A percentile compares a stretch with the other conserved stretches of the same genome.
Evolutionary conservation across 2,888 invertebrate genomes (phyloP).

Genomic region (Oscheius sp.): DNA sequence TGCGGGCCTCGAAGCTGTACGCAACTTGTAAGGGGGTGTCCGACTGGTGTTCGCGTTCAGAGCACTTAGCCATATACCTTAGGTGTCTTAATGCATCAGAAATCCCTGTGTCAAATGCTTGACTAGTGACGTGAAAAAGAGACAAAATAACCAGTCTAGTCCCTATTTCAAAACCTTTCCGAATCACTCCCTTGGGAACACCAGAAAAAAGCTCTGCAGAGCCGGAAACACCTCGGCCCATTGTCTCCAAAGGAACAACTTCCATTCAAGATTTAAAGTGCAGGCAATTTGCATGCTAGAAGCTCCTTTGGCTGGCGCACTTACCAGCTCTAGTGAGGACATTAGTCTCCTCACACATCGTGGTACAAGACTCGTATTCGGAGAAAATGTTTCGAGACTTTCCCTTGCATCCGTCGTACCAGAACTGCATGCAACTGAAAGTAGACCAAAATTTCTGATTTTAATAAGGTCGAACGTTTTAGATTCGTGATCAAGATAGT

Average conservation of each 20-base stretch:
- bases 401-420: constrained; percentile 69
- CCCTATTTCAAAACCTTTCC: too few relatives aligned
- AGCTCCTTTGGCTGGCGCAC: neutral
- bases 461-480: constrained; percentile 47
- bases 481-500: constrained; percentile 62
- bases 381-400: constrained; percentile 67
- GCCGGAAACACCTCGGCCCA: too few relatives aligned
- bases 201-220: too few relatives aligned
- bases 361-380: constrained; percentile 62
- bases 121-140: too few relatives aligned
- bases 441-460: too few relatives aligned
- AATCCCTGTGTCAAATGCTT: too few relatives aligned
- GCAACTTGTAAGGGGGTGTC: neutral
- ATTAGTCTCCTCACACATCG: constrained; percentile 69
- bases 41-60: neutral
- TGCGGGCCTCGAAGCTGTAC: neutral
- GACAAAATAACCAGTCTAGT: too few relatives aligned
- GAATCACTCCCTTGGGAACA: too few relatives aligned
- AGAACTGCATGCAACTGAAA: constrained; percentile 54
- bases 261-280: too few relatives aligned
- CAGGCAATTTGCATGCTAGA: neutral
- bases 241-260: too few relatives aligned
- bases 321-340: constrained; percentile 66
- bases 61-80: too few relatives aligned
- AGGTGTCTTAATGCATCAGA: too few relatives aligned